Evolutionary conservation across 2,797 vertebrate species (phyloP), one percentile per base, ranked within the genome.

Genomic region (Sebastes kiyomatsui): DNA sequence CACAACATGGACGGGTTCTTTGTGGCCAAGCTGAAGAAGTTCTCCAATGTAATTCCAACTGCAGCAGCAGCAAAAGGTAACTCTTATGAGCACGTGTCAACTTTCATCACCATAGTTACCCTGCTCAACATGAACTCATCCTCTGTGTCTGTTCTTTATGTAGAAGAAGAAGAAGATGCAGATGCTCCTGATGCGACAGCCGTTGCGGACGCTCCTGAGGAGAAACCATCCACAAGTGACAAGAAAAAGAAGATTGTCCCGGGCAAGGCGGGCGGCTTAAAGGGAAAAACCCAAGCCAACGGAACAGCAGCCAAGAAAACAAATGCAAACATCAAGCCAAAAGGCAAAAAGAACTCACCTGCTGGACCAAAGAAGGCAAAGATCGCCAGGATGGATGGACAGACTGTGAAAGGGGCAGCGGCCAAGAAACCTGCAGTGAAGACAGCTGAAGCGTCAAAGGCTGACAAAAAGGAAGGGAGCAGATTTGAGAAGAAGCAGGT

Each of bases 1-100:
- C 99, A 99, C 89, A 99, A 99, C 13, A 99, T 99, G 98, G 99
- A 99, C 11, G 98, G 99, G 0, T 99, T 99, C 92, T 99, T 99
- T 80, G 96, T 99, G 27, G 98, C 98, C 73, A 99, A 99, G 90
- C 89, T 99, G 49, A 99, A 99, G 93, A 99, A 99, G 68, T 98
- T 99, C 91, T 97, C 98, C 10, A 99, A 99, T 66, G 93, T 96
- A 4, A 84, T 98, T 75, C 98, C 97, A 0, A 92, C 96, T 28
- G 20, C 91, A 14, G 73, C 88, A 8, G 70, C 83, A 79, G 95
- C 90, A 94, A 87, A 90, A 87, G 94, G 95, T 96, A 89, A 78
- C 6, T 5, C n/a, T 13, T 35, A 52, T 28, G 1, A 14, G 4
- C 25, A 4, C 9, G 14, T 52, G 2, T 5, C 7, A 25, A 2